Base-by-base conservation (phyloP, 1,140 invertebrate species). In the Bombus balteatus region DNA sequence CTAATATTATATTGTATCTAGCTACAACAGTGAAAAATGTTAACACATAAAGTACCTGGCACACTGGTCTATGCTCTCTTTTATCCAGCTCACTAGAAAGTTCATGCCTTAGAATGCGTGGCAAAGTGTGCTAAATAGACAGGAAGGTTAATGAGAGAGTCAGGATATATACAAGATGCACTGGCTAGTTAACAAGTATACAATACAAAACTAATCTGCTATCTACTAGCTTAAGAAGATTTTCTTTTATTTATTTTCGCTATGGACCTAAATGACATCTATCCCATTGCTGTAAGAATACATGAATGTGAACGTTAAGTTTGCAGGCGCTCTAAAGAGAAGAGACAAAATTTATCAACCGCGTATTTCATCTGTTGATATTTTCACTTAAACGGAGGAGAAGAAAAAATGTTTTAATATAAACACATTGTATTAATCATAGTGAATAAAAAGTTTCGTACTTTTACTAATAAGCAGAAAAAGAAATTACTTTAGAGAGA, bases 21-120 rank as follows among this genome's bases (percentile, higher is more conserved):
- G 91, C 91, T 89, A 88, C 89, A 86, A 88, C 85, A 92, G 90
- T 91, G 86, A 88, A 91, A 80, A 87, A 80, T 91, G 88, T 90
- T 92, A 92, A 92, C 91, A 93, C 90, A 92, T 91, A 92, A 85
- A 92, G 92, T 93, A 93, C 92, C 92, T 93, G 92, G 92, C 92
- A 92, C 91, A 93, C 92, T 92, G 92, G 89, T 93, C 90, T 92
- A 93, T 93, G 92, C 92, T 93, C 91, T 93, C 91, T 93, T 90
- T 90, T 90, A 89, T 90, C 89, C 90, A 91, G 92, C 89, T 92
- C 89, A 92, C 88, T 92, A 91, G 88, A 87, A 91, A 91, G 87
- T 92, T 92, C 87, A 90, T 92, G 91, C 90, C 91, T 92, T 92
- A 92, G 90, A 90, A 91, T 88, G 90, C 89, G 91, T 92, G 92